Evolutionary conservation across 2,888 invertebrate species (phyloP), one percentile per base, ranked within the genome.

Genomic region (Exephanes ischioxanthus): DNA sequence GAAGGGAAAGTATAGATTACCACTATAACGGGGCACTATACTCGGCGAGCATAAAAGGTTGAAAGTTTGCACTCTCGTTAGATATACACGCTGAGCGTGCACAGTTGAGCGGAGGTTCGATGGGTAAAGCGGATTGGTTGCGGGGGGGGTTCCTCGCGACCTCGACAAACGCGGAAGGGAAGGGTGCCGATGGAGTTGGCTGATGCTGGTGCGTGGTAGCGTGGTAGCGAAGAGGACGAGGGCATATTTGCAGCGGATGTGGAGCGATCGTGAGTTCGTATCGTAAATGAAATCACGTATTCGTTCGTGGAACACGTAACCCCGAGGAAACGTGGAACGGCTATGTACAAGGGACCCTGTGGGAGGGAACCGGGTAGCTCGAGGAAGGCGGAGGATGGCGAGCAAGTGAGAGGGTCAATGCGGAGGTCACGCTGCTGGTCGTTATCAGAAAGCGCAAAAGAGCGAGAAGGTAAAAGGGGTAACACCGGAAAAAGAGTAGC

Each of bases 281-380:
- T 93, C 93, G 92, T 90, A 92, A 93, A 93, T 93, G 92, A 93
- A 93, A 93, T 93, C 93, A 92, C 93, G 93, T 91, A 92, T 91
- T 91, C 90, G 89, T 87, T 90, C 88, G 90, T 90, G 88, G 87
- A 90, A 90, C 92, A 91, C 90, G 92, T 90, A 91, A 92, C 89
- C 79, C 75, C 75, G 82, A 78, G 84, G 63, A 85, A 86, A 86
- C 81, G 81, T 75, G 79, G 70, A 84, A 68, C 61, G 58, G 55
- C 41, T 53, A 30, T 72, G 37, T 77, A 70, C 37, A 78, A 77
- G 63, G 68, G 61, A 63, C n/a, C n/a, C 33, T 30, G 63, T 1
- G 5, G 30, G 16, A 14, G 55, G 61, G 51, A 68, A 61, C 51
- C 45, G 58, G 58, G 14, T 48, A 51, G 61, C 58, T 78, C 48